phyloP scores from a whole-genome alignment of 2,888 invertebrate species.

The Clunio marinus region DNA sequence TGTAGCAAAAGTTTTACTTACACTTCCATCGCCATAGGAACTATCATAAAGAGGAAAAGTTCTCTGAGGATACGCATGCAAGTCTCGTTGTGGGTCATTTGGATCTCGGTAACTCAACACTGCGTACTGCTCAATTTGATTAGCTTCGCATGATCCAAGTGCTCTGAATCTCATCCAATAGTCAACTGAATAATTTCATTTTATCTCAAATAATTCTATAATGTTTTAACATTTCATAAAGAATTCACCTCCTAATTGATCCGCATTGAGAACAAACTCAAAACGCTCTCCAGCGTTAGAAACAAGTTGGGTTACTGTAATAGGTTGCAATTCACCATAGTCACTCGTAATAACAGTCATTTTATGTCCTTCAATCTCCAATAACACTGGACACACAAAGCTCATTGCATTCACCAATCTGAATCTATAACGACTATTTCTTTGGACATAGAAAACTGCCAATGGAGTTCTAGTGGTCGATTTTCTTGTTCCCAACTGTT shows the following conservation, averaged over 20 bases:
- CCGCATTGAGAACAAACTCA: slow-evolving; percentile 52
- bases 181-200: slow-evolving; percentile 42
- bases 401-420: slow-evolving; percentile 48
- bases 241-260: slow-evolving; percentile 45
- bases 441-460: slow-evolving; percentile 43
- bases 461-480: slow-evolving; percentile 42
- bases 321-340: slow-evolving; percentile 45
- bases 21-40: background rate
- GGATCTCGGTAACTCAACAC: slow-evolving; percentile 43
- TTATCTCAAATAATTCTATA: background rate
- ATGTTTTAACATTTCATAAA: background rate
- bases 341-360: slow-evolving; percentile 48
- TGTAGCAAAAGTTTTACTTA: no score
- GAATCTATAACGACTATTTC: slow-evolving; percentile 48
- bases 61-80: background rate
- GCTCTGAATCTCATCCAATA: slow-evolving; percentile 45
- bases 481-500: background rate
- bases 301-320: slow-evolving; percentile 44
- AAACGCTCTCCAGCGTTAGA: slow-evolving; percentile 53
- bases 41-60: slow-evolving; percentile 40
- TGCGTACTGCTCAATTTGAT: slow-evolving; percentile 43
- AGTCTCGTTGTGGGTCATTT: slow-evolving; percentile 12
- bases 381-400: slow-evolving; percentile 46
- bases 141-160: slow-evolving; percentile 43
- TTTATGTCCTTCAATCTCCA: slow-evolving; percentile 47